phyloP scores from a whole-genome alignment of 2,888 invertebrate species.

The Euclidia mi region DNA sequence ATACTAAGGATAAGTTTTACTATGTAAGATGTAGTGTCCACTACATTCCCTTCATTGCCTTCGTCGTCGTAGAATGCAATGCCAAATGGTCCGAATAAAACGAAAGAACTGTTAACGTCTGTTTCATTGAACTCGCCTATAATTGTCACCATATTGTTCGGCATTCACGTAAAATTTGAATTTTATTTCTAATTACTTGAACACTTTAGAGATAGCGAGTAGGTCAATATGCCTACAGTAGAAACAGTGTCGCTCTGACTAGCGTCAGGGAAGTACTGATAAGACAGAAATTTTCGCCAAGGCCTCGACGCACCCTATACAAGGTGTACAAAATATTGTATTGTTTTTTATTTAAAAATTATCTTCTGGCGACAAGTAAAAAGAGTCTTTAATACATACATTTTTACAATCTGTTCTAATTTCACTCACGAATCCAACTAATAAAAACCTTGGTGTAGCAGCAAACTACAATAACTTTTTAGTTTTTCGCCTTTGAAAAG shows the following conservation, averaged over 20 bases:
- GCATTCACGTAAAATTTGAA: background rate
- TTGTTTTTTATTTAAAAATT: too few species aligned
- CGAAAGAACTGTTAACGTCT: conserved; percentile 71
- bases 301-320: conserved; percentile 56
- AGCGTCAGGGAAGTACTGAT: conserved; percentile 64
- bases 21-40: conserved; percentile 87
- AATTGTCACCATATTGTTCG: conserved; percentile 11
- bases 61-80: conserved; percentile 64
- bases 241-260: conserved; percentile 52
- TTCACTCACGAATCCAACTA: too few species aligned
- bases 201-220: conserved; percentile 3
- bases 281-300: conserved; percentile 47
- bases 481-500: too few species aligned
- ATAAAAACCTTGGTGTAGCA: too few species aligned
- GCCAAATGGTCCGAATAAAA: conserved; percentile 76
- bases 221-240: conserved; percentile 17
- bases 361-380: too few species aligned
- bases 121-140: conserved; percentile 47
- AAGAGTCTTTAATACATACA: too few species aligned
- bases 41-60: conserved; percentile 58
- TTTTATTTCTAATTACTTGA: background rate
- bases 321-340: conserved; percentile 52
- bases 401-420: too few species aligned
- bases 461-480: too few species aligned
- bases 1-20: conserved; percentile 87